phyloP scores from a whole-genome alignment of 2,113 vertebrate genomes.

The Hippopotamus amphibius region DNA sequence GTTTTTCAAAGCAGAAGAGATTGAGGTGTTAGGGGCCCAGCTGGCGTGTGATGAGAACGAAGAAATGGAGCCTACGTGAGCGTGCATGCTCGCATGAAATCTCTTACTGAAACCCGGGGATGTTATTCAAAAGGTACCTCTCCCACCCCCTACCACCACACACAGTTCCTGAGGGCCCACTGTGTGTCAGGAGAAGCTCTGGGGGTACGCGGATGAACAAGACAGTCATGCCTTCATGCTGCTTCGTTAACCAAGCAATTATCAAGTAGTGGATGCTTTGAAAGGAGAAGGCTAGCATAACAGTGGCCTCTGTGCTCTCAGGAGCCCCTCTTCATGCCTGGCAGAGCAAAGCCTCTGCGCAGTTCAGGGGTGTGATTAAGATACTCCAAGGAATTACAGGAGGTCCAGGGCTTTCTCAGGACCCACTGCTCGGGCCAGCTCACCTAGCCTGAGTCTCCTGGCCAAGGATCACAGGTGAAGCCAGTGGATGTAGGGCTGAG shows the following conservation, averaged over 20 bases:
- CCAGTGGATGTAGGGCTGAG: not conserved
- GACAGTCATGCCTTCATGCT: not conserved
- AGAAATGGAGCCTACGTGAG: constrained; percentile 45
- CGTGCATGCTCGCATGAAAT: not conserved
- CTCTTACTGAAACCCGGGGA: not conserved
- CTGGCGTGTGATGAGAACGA: constrained; percentile 62
- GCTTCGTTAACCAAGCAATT: not conserved
- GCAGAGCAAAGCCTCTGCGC: not conserved
- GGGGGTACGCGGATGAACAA: not conserved
- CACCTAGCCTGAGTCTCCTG: not conserved
- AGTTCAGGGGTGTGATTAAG: not conserved
- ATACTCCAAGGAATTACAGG: not conserved
- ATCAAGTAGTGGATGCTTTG: not conserved
- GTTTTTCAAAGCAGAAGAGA: constrained; percentile 71
- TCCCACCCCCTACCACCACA: not conserved
- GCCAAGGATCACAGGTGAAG: not conserved
- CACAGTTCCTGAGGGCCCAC: not conserved
- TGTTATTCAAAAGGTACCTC: not conserved
- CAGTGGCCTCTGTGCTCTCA: not conserved
- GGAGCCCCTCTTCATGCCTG: not conserved
- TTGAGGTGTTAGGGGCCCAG: constrained; percentile 79
- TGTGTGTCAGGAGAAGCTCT: not conserved
- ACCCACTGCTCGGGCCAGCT: not conserved
- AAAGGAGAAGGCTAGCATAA: not conserved
- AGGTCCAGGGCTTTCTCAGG: not conserved